Conservation (phyloP, 1,140 invertebrate species). For the Pantala flavescens region DNA sequence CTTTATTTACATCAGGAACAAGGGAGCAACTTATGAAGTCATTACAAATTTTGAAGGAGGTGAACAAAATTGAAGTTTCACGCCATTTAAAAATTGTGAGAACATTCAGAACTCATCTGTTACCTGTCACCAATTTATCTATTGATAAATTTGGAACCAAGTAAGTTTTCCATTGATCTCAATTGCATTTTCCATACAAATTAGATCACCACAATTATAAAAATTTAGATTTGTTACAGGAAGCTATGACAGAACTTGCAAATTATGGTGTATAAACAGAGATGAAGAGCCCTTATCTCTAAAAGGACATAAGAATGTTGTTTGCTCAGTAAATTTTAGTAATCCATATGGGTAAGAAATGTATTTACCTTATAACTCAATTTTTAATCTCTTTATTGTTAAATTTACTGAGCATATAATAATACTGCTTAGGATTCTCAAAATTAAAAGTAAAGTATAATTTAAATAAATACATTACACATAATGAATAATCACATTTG, state of each 20-base stretch:
- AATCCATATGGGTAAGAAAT: constrained; percentile 56
- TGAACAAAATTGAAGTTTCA: constrained; percentile 39
- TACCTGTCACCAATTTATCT: constrained; percentile 67
- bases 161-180: constrained; percentile 31
- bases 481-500: too few relatives aligned
- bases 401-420: too few relatives aligned
- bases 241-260: constrained; percentile 77
- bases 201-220: not conserved
- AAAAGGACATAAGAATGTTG: constrained; percentile 66
- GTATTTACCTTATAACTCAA: too few relatives aligned
- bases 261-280: constrained; percentile 65
- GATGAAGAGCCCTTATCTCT: constrained; percentile 57
- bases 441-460: too few relatives aligned
- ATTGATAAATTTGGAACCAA: constrained; percentile 57
- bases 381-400: not conserved
- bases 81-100: constrained; percentile 55
- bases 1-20: constrained; percentile 41
- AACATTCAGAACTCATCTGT: constrained; percentile 59
- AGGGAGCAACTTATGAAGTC: constrained; percentile 44
- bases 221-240: constrained; percentile 59
- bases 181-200: not conserved
- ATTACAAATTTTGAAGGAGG: constrained; percentile 39
- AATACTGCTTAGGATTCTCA: too few relatives aligned
- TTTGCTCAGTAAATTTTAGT: constrained; percentile 67
- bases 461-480: too few relatives aligned